Evolutionary conservation across 2,888 invertebrate species (phyloP).

Genomic region (Epinotia demarniana): DNA sequence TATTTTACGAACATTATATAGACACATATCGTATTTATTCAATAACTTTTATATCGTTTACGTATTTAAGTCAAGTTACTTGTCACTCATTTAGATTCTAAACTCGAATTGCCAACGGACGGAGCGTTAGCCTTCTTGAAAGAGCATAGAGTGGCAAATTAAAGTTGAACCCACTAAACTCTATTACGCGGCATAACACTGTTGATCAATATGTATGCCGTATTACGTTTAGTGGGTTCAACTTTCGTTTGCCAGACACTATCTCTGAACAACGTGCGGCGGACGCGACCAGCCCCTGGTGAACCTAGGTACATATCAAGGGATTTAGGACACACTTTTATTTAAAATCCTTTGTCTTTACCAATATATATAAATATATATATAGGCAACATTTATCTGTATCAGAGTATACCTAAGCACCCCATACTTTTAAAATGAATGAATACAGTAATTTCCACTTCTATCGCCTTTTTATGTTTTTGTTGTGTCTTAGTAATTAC

Average conservation of each 20-base stretch:
- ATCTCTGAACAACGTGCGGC: background rate
- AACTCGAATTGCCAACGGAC: background rate
- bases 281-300: background rate
- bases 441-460: no score
- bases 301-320: slow-evolving; percentile 7
- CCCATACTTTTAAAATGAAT: background rate
- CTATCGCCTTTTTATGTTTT: no score
- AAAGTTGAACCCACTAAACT: no score
- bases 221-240: no score
- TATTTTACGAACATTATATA: background rate
- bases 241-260: no score
- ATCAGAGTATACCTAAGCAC: background rate
- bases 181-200: no score
- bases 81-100: background rate
- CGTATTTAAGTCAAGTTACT: background rate
- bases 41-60: slow-evolving; percentile 15
- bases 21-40: slow-evolving; percentile 26
- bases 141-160: background rate
- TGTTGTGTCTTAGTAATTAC: no score
- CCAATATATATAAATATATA: no score
- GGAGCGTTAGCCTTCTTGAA: background rate
- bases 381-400: background rate
- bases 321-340: background rate
- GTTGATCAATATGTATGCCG: no score
- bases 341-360: background rate